These are phyloP conservation scores for Plestiodon gilberti DNA, from an alignment of 2,113 vertebrate genomes.

Conservation along the genomic window DNA sequence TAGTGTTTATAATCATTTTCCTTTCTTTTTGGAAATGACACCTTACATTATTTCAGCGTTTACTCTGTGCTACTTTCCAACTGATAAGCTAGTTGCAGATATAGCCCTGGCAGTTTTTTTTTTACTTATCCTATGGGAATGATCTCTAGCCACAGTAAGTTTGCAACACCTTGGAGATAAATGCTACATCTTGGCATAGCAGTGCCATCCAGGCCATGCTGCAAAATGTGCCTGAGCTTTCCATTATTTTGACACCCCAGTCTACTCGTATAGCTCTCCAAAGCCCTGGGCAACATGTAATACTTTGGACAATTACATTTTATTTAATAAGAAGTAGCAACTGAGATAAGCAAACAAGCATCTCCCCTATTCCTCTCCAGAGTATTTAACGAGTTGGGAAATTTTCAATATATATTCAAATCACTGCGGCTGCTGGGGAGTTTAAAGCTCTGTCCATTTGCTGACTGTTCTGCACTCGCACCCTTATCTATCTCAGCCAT, in stretches of 20 bases:
- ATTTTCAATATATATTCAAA: constrained; percentile 39
- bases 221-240: constrained; percentile 16
- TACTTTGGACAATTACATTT: rapidly evolving
- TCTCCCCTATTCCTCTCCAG: not conserved
- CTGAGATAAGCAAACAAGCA: not conserved
- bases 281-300: not conserved
- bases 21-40: too few species aligned
- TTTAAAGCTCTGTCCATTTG: not conserved
- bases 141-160: not conserved
- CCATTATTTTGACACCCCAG: not conserved
- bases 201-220: not conserved
- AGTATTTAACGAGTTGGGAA: not conserved
- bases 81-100: not conserved
- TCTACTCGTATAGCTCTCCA: not conserved
- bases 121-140: not conserved
- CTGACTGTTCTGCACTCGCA: not conserved
- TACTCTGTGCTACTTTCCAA: too few species aligned
- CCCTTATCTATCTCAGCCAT: not conserved
- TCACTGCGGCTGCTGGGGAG: rapidly evolving
- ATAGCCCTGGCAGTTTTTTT: too few species aligned
- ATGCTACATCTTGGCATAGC: not conserved
- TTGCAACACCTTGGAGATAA: not conserved
- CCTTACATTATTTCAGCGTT: too few species aligned
- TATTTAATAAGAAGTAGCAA: not conserved
- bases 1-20: too few species aligned